A percentile compares a stretch with the other conserved stretches of the same genome.
Conservation (phyloP, 2,797 vertebrate genomes). For the Enteromius viviparus region DNA sequence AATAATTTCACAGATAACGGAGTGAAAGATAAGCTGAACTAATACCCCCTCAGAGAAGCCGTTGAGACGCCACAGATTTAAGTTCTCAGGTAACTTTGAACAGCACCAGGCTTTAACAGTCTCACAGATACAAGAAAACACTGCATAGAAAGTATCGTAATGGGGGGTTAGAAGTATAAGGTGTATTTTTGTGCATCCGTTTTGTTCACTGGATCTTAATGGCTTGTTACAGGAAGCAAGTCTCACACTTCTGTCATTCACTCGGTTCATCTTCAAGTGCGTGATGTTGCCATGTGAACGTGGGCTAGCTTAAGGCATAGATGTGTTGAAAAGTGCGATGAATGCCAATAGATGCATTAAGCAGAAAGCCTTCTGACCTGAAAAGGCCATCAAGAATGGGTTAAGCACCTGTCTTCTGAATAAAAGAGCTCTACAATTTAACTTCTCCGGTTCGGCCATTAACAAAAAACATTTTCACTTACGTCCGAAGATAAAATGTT, state of each 20-base stretch:
- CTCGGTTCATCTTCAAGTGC: conserved; percentile 46
- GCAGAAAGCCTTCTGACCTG: conserved; percentile 32
- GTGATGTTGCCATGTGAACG: conserved; percentile 53
- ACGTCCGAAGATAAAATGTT: neutral
- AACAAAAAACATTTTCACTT: conserved; percentile 31
- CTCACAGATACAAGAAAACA: neutral
- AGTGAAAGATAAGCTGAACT: conserved; percentile 37
- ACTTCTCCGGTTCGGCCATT: neutral
- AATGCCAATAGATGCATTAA: conserved; percentile 58
- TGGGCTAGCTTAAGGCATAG: conserved; percentile 24
- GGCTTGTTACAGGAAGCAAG: neutral
- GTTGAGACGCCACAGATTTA: neutral
- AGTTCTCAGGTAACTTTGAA: conserved; percentile 7
- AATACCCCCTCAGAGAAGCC: conserved; percentile 7
- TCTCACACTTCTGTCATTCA: conserved; percentile 5
- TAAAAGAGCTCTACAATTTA: neutral
- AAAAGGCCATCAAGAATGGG: conserved; percentile 23
- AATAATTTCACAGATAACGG: conserved; percentile 43
- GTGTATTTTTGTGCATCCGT: neutral
- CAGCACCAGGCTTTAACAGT: neutral
- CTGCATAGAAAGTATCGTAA: neutral
- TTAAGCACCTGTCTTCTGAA: conserved; percentile 10
- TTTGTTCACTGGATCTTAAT: neutral
- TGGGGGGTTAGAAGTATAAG: neutral
- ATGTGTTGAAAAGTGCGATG: conserved; percentile 33